These are phyloP conservation scores for Leptopilina syphax DNA, from an alignment of 2,888 invertebrate species.

Conservation along the genomic window DNA sequence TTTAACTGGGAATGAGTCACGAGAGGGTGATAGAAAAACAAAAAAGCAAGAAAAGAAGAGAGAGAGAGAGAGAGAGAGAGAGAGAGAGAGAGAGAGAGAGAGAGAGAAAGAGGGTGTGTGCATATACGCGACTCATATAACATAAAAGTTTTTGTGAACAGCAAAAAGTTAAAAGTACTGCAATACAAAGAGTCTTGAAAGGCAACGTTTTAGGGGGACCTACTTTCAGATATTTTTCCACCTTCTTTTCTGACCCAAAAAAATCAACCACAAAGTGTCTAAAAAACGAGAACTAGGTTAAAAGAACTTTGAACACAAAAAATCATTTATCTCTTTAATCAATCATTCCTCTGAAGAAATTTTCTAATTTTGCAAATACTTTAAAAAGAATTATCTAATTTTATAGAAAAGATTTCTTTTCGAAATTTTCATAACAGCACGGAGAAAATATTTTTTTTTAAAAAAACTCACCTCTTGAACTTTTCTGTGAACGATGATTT, in stretches of 20 bases:
- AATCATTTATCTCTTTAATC: too few relatives aligned
- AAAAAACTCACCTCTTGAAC: slow-evolving; percentile 88
- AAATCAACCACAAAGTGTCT: not conserved
- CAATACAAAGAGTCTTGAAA: slow-evolving; percentile 8
- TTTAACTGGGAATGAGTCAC: not conserved
- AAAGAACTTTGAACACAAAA: not conserved
- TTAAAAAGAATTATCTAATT: too few relatives aligned
- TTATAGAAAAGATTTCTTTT: too few relatives aligned
- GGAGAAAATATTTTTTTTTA: too few relatives aligned
- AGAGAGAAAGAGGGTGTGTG: not conserved
- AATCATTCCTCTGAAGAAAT: too few relatives aligned
- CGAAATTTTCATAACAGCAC: too few relatives aligned
- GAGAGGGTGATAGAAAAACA: not conserved
- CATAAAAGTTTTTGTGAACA: not conserved
- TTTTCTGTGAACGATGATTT: slow-evolving; percentile 91
- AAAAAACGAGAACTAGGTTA: slow-evolving; percentile 9
- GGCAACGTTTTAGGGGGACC: slow-evolving; percentile 24
- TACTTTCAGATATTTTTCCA: slow-evolving; percentile 4
- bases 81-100: not conserved
- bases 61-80: not conserved
- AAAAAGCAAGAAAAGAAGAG: not conserved
- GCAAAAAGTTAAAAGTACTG: slow-evolving; percentile 10
- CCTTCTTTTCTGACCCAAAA: not conserved
- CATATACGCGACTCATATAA: not conserved
- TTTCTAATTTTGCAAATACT: too few relatives aligned